Evolutionary conservation across 2,113 vertebrate species (phyloP), one percentile per base, ranked within the genome.

Genomic region (Catagonus wagneri): DNA sequence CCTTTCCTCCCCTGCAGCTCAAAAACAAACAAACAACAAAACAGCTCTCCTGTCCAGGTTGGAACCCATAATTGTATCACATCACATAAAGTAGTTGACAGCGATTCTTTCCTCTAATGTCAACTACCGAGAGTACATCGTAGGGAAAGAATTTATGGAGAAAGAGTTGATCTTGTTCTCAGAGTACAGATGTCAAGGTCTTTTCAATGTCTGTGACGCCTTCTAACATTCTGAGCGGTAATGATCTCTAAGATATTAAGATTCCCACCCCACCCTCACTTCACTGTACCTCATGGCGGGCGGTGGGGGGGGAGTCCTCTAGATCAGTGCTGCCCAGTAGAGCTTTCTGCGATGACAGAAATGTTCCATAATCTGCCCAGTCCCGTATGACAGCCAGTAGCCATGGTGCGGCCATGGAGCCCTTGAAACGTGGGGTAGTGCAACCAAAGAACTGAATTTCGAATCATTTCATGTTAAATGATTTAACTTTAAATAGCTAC

Each of bases 81-180:
- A 79, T 87, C 68, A 8, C 50, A 44, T 92, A 71, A 76, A 83
- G 61, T n/a, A 95, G 22, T 92, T 83, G 8, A 74, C 0, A 90
- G 58, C n/a, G 63, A 29, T 44, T 71, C 34, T 9, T 88, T 92
- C 69, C 36, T 94, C 36, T 88, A 74, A 68, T 80, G 71, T 54
- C 50, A 91, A 6, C 65, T 83, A 50, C 54, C 65, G 50, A 90
- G 56, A 79, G 20, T 44, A 39, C 7, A 90, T 25, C 23, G 94
- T 76, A 74, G 76, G 72, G 60, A 79, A 93, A 94, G 34, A 95
- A 44, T 79, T 89, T 86, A 80, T 19, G 6, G 83, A 89, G 83
- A 89, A 89, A 81, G 29, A 56, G 8, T 27, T 92, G 34, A 56
- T 69, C 27, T 68, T 89, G 60, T 89, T 50, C 27, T 50, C 72